Conservation (phyloP, 2,113 vertebrate genomes). For the Gasterosteus aculeatus region DNA sequence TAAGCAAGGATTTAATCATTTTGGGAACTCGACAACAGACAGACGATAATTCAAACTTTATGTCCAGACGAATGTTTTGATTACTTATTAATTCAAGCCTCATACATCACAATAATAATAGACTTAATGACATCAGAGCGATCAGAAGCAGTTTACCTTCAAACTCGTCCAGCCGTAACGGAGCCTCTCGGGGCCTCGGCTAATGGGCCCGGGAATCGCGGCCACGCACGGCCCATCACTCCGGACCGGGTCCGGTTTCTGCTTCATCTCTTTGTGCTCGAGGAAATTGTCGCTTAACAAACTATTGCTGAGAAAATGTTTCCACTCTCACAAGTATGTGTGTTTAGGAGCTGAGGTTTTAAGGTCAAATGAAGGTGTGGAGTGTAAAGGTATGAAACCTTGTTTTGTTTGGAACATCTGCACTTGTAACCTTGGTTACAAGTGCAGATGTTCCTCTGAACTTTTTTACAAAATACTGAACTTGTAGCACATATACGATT, state of each 20-base stretch:
- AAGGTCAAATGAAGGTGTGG: not conserved
- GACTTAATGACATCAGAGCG: slow-evolving; percentile 24
- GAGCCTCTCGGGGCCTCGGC: slow-evolving; percentile 61
- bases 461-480: slow-evolving; percentile 16
- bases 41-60: slow-evolving; percentile 15
- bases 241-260: slow-evolving; percentile 68
- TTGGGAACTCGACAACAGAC: no score
- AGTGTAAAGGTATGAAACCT: not conserved
- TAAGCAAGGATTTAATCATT: no score
- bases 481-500: slow-evolving; percentile 24
- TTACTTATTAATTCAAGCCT: not conserved
- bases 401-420: no score
- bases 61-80: not conserved
- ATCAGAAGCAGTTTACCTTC: slow-evolving; percentile 48
- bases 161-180: slow-evolving; percentile 59
- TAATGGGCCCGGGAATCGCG: slow-evolving; percentile 63
- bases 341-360: not conserved
- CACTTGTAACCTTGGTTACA: no score
- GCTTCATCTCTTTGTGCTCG: slow-evolving; percentile 44
- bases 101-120: slow-evolving; percentile 20
- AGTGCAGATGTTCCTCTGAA: no score
- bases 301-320: slow-evolving; percentile 15
- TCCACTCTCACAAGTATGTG: slow-evolving; percentile 2
- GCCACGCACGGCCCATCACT: slow-evolving; percentile 64
- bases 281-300: slow-evolving; percentile 33